phyloP scores from a whole-genome alignment of 2,888 invertebrate genomes.

The Parapristionchus giblindavisi region DNA sequence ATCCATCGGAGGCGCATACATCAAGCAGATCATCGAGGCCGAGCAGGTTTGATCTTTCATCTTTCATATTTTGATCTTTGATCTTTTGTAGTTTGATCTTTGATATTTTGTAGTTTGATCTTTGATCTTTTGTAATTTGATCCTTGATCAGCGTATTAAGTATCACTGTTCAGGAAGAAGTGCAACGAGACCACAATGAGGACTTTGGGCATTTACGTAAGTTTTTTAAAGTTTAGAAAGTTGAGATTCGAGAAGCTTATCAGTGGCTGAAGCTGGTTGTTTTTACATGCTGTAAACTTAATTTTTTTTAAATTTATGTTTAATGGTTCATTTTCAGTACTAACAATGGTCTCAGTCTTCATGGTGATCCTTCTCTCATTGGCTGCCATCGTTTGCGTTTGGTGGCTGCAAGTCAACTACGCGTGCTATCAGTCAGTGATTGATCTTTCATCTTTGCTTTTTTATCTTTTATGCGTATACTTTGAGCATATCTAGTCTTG shows the following conservation, averaged over 20 bases:
- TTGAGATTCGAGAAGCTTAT: too few species aligned
- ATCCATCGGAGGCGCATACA: constrained; percentile 8
- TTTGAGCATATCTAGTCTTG: neutral
- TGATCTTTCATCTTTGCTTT: neutral
- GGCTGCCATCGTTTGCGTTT: neutral
- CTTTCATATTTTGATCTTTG: neutral
- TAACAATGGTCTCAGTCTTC: constrained; percentile 18
- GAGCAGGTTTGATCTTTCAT: constrained; percentile 7
- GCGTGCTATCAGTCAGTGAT: constrained; percentile 20
- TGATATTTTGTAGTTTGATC: neutral
- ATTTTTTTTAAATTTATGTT: neutral
- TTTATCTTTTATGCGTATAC: neutral
- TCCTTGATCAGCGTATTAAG: neutral
- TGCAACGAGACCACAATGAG: constrained; percentile 8
- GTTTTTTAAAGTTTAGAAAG: neutral
- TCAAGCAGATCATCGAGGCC: constrained; percentile 18
- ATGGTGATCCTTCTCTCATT: constrained; percentile 22
- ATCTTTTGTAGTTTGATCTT: neutral
- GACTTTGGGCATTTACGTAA: constrained; percentile 25
- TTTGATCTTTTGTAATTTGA: neutral
- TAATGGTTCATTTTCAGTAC: neutral
- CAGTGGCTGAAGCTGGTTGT: too few species aligned
- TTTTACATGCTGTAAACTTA: neutral
- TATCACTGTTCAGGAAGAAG: constrained; percentile 5
- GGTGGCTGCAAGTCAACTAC: constrained; percentile 26